Conservation (phyloP, 2,888 invertebrate genomes). For the Xanthia togata region DNA sequence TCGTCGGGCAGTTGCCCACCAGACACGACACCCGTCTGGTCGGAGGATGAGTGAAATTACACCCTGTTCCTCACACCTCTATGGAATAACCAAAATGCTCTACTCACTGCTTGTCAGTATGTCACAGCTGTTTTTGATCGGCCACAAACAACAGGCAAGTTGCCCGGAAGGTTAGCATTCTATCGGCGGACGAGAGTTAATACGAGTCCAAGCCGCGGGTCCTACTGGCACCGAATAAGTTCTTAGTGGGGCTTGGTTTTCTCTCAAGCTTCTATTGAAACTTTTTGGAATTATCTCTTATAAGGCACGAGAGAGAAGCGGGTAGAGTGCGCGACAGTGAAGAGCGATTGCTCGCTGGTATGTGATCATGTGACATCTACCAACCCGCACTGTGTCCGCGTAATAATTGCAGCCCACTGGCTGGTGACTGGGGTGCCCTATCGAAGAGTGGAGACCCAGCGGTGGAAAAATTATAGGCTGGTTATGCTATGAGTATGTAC, state of each 20-base stretch:
- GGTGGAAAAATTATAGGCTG: not conserved
- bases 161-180: slow-evolving; percentile 70
- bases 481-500: not conserved
- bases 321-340: not conserved
- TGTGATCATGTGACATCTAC: not conserved
- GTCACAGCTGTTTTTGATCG: slow-evolving; percentile 57
- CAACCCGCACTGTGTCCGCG: not conserved
- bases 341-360: not conserved
- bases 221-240: slow-evolving; percentile 49
- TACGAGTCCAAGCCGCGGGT: slow-evolving; percentile 61
- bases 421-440: not conserved
- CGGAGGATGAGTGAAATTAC: no score
- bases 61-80: no score
- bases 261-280: not conserved
- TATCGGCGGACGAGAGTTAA: slow-evolving; percentile 65
- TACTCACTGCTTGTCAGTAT: slow-evolving; percentile 15
- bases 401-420: not conserved
- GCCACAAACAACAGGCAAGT: slow-evolving; percentile 68
- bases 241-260: slow-evolving; percentile 8
- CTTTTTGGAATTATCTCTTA: not conserved
- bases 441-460: not conserved
- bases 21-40: no score
- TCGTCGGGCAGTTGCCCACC: no score
- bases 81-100: not conserved
- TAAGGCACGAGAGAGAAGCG: not conserved